Evolutionary conservation across 2,888 invertebrate species (phyloP), one percentile per base, ranked within the genome.

Genomic region (Cheilosia variabilis): DNA sequence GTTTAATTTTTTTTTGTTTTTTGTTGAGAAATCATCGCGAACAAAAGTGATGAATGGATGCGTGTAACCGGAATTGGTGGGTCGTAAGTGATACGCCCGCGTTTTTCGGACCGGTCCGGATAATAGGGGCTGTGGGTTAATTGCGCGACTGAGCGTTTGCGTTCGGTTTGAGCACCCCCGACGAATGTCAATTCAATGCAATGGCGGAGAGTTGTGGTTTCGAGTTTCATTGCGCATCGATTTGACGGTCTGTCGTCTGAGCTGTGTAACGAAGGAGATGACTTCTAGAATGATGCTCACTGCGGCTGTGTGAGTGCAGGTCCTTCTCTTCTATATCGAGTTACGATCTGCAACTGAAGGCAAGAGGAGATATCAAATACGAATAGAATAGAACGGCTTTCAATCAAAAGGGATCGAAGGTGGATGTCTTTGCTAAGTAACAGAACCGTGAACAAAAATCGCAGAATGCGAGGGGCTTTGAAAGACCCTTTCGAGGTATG

Each of bases 41-140:
- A 66, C 66, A 76, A 60, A 63, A 43, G 34, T 66, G 76, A 63
- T 81, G 57, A 86, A 81, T 81, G 79, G 65, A 80, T 75, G 65
- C 75, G 37, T 19, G 68, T 72, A 81, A 81, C 76, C 81, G 81
- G 86, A 86, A 86, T 81, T 77, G 86, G 76, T 76, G 81, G 68
- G 52, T 72, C 65, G 76, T 68, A 86, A 86, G 66, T 72, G 86
- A 86, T 86, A 80, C 43, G 80, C 69, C 65, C 60, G 75, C 60
- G 50, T 55, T 82, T 71, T 52, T 37, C 15, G 1, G 0, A 66
- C 17, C 17, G 24, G 41, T 17, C 10, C 15, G 22, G 15, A 4
- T 65, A 41, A 17, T 65, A 15, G n/a, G 4, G 13, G 15, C 45
- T 63, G 55, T 43, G 63, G 73, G 63, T 73, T 62, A 37, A 37